These are phyloP conservation scores for Micromesistius poutassou DNA, from an alignment of 2,797 vertebrate genomes.

Conservation along the genomic window DNA sequence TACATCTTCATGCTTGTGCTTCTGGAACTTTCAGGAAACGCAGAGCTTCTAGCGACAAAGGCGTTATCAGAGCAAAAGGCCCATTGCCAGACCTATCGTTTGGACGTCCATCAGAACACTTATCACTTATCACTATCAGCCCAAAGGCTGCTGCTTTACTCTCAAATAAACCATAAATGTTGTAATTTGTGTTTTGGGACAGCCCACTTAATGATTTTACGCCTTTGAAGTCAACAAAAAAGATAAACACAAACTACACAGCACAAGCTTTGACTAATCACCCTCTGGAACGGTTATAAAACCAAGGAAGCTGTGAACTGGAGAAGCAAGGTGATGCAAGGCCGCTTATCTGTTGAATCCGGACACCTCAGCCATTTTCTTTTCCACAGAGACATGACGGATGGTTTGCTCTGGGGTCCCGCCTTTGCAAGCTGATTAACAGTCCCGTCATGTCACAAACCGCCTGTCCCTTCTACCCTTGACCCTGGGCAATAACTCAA, in stretches of 20 bases:
- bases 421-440: constrained; percentile 48
- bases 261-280: constrained; percentile 43
- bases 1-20: constrained; percentile 37
- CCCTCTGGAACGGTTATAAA: constrained; percentile 31
- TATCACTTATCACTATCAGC: constrained; percentile 18
- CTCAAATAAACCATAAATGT: constrained; percentile 50
- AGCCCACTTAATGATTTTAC: constrained; percentile 30
- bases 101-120: constrained; percentile 47
- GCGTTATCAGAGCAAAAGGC: constrained; percentile 11
- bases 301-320: not conserved
- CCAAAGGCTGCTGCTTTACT: constrained; percentile 37
- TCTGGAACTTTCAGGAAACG: constrained; percentile 16
- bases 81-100: constrained; percentile 34
- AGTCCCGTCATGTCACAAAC: constrained; percentile 46
- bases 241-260: constrained; percentile 23
- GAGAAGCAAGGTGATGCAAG: too few relatives aligned
- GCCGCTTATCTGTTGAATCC: not conserved
- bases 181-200: constrained; percentile 45
- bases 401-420: constrained; percentile 42
- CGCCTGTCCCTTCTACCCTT: constrained; percentile 51
- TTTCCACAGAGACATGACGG: constrained; percentile 44
- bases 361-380: constrained; percentile 45
- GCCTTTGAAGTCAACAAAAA: constrained; percentile 21
- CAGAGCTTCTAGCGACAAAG: constrained; percentile 36
- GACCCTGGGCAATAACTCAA: constrained; percentile 57